phyloP scores from a whole-genome alignment of 53 echinoderm and acorn worm genomes.

The Echinarachnius parma region DNA sequence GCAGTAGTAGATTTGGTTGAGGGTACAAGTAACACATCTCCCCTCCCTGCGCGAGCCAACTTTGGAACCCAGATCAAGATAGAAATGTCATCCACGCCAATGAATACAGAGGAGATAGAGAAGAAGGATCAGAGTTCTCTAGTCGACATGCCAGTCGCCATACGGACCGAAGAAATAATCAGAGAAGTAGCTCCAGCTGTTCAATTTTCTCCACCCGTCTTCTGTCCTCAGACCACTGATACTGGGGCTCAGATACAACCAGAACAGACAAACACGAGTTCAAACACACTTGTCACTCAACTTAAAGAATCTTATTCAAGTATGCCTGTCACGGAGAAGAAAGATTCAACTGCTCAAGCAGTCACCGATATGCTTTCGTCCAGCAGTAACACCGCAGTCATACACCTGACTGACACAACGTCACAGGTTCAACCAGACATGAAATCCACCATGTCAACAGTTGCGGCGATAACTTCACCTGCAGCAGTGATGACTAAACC shows the following conservation, averaged over 20 bases:
- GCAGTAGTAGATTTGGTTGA: neutral
- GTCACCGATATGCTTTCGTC: too few relatives aligned
- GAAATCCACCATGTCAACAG: constrained; percentile 19
- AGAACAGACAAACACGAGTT: neutral
- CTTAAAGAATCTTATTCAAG: too few relatives aligned
- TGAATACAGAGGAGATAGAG: too few relatives aligned
- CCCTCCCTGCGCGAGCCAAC: constrained; percentile 9
- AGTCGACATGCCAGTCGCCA: too few relatives aligned
- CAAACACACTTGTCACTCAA: too few relatives aligned
- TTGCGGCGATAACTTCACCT: neutral
- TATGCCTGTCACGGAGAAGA: too few relatives aligned
- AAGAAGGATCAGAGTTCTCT: too few relatives aligned
- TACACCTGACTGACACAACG: constrained; percentile 1
- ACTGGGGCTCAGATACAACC: constrained; percentile 1
- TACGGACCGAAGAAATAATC: too few relatives aligned
- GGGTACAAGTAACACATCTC: constrained; percentile 24
- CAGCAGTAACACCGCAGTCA: constrained; percentile 1
- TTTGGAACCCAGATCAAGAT: constrained; percentile 1
- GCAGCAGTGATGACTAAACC: constrained; percentile 3
- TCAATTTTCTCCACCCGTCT: constrained; percentile 13
- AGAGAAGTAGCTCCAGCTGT: constrained; percentile 6
- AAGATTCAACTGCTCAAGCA: neutral
- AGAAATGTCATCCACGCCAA: neutral
- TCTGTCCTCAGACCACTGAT: neutral
- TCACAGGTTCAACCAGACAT: constrained; percentile 13